Percentiles rank a stretch among this genome's conserved stretches.
These are phyloP conservation scores for Protomyctophum bolini DNA, from an alignment of 2,113 vertebrate species.

Conservation along the genomic window DNA sequence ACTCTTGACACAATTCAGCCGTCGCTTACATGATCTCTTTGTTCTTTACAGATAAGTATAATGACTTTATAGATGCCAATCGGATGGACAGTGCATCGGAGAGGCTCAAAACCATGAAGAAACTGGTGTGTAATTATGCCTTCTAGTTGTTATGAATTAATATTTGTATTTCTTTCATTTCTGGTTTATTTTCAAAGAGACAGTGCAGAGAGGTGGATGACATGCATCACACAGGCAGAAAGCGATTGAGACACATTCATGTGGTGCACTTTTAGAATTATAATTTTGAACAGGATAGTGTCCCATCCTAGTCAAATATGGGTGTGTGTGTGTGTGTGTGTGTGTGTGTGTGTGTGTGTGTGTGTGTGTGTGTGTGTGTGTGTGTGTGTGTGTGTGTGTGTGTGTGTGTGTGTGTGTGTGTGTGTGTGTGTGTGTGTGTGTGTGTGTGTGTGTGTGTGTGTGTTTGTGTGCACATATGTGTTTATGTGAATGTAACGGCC, in stretches of 20 bases:
- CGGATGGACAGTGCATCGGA: constrained; percentile 89
- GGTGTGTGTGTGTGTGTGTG: neutral
- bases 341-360: neutral
- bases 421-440: neutral
- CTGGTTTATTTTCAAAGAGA: no score
- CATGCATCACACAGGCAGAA: no score
- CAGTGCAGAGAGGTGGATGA: no score
- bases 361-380: neutral
- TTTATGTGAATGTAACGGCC: neutral
- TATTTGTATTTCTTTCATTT: neutral
- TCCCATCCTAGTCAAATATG: neutral
- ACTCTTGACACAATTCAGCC: neutral
- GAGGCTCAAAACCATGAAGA: constrained; percentile 91
- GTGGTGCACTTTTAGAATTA: neutral
- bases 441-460: neutral
- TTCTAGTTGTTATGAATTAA: neutral
- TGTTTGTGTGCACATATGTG: neutral
- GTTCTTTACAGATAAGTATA: constrained; percentile 88
- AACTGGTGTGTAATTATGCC: constrained; percentile 81
- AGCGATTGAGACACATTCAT: no score
- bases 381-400: neutral
- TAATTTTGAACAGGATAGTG: neutral
- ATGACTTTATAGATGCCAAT: constrained; percentile 96
- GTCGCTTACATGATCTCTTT: neutral
- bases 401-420: neutral